Evolutionary conservation across 2,797 vertebrate genomes (phyloP).

Genomic region (Microctenopoma steveboyesi): DNA sequence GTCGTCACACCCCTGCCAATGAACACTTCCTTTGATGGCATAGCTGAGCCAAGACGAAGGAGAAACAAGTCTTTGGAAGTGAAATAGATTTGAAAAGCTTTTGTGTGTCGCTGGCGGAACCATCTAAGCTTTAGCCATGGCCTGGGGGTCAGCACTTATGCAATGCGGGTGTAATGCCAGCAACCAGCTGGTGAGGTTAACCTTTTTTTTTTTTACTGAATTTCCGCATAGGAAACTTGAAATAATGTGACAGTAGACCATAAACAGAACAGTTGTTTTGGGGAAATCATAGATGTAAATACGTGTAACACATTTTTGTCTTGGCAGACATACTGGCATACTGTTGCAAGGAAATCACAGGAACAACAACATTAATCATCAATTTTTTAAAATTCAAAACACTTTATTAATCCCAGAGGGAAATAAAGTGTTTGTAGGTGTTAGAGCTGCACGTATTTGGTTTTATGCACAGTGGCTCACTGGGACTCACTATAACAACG

Average conservation of each 20-base stretch:
- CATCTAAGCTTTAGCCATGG: conserved; percentile 51
- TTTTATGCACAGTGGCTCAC: background rate
- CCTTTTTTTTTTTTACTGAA: conserved; percentile 8
- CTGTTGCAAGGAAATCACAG: conserved; percentile 3
- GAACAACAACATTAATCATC: conserved; percentile 22
- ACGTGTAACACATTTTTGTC: background rate
- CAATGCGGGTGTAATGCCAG: conserved; percentile 64
- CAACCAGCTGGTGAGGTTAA: conserved; percentile 40
- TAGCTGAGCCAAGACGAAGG: conserved; percentile 43
- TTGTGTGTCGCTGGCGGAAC: conserved; percentile 51
- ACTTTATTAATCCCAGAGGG: too few relatives aligned
- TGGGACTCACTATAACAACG: background rate
- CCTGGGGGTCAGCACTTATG: conserved; percentile 61
- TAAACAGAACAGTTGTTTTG: conserved; percentile 8
- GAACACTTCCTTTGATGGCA: conserved; percentile 71
- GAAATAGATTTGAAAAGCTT: conserved; percentile 58
- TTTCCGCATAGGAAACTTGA: conserved; percentile 12
- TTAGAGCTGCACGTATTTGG: conserved; percentile 9
- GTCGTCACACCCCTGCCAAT: conserved; percentile 45
- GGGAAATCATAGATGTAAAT: conserved; percentile 10
- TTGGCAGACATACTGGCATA: background rate
- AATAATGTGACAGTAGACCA: conserved; percentile 1
- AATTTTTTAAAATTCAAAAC: background rate
- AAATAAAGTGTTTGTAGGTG: background rate
- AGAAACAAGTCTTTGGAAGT: conserved; percentile 55